Percentiles rank a stretch among this genome's conserved stretches.
phyloP scores from a whole-genome alignment of 2,888 invertebrate genomes.

The Chymomyza caudatula region DNA sequence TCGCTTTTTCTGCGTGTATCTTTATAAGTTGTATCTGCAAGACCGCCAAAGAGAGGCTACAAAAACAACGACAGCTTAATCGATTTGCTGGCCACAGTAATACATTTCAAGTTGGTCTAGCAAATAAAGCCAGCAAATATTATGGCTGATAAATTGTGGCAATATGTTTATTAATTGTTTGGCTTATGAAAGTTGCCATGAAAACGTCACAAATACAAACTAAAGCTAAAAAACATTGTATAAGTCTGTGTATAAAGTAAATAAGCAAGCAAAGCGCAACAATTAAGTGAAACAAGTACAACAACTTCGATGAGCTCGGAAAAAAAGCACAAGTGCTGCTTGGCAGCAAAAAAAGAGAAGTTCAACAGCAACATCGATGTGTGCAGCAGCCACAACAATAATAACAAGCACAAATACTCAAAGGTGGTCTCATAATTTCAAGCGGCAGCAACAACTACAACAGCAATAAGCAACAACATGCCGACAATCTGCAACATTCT shows the following conservation, averaged over 20 bases:
- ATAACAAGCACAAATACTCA: constrained; percentile 57
- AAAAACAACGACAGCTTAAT: constrained; percentile 76
- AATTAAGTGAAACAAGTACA: constrained; percentile 37
- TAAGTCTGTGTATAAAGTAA: no score
- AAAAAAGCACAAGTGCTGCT: constrained; percentile 3
- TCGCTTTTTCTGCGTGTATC: constrained; percentile 42
- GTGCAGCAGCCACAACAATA: constrained; percentile 21
- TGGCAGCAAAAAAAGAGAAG: not conserved
- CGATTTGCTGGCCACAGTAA: constrained; percentile 67
- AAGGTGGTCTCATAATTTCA: constrained; percentile 72
- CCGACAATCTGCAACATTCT: constrained; percentile 20
- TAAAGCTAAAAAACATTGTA: not conserved
- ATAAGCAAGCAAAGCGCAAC: constrained; percentile 13
- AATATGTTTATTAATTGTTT: constrained; percentile 70
- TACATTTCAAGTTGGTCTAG: constrained; percentile 24
- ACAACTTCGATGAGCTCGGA: not conserved
- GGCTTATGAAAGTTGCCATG: constrained; percentile 20
- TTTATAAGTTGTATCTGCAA: constrained; percentile 24
- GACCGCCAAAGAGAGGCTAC: constrained; percentile 41
- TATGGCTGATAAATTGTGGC: constrained; percentile 70
- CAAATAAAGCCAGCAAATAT: constrained; percentile 30
- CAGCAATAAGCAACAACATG: constrained; percentile 25
- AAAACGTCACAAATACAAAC: constrained; percentile 43
- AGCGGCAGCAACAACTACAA: constrained; percentile 35
- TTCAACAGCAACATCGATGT: constrained; percentile 5